phyloP scores from a whole-genome alignment of 35 echinoderm and acorn worm genomes.

The Eucidaris tribuloides region DNA sequence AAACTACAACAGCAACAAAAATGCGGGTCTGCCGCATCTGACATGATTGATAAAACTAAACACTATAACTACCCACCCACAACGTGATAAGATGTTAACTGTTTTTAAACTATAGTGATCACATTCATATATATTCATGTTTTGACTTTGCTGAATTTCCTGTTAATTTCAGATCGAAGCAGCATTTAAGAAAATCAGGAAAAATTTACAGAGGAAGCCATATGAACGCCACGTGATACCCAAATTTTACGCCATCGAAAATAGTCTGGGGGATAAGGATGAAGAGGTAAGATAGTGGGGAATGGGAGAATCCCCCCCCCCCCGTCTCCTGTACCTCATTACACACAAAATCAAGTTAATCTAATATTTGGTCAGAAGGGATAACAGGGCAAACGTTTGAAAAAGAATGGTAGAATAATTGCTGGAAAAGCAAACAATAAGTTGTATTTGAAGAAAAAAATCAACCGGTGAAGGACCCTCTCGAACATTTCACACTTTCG shows the following conservation, averaged over 20 bases:
- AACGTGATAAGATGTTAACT: neutral
- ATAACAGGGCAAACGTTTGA: neutral
- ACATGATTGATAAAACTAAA: neutral
- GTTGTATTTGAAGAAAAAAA: neutral
- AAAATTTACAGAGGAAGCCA: neutral
- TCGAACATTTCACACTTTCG: too few relatives aligned
- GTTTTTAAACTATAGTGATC: neutral
- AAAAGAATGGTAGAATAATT: neutral
- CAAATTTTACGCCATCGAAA: neutral
- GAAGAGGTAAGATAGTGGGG: too few relatives aligned
- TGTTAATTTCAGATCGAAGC: neutral
- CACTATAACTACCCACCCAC: neutral
- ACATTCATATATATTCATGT: neutral
- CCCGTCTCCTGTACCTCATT: too few relatives aligned
- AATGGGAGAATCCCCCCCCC: too few relatives aligned
- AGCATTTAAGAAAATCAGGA: conserved; percentile 3
- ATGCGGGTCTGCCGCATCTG: too few relatives aligned
- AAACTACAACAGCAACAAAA: too few relatives aligned
- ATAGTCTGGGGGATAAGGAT: conserved; percentile 1
- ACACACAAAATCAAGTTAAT: neutral
- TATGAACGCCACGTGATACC: conserved; percentile 13
- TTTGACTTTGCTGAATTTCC: neutral
- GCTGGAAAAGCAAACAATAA: neutral
- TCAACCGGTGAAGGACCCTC: too few relatives aligned
- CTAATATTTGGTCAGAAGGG: neutral